These are phyloP conservation scores for Urocitellus parryii DNA, from an alignment of 2,113 vertebrate genomes.

Conservation along the genomic window DNA sequence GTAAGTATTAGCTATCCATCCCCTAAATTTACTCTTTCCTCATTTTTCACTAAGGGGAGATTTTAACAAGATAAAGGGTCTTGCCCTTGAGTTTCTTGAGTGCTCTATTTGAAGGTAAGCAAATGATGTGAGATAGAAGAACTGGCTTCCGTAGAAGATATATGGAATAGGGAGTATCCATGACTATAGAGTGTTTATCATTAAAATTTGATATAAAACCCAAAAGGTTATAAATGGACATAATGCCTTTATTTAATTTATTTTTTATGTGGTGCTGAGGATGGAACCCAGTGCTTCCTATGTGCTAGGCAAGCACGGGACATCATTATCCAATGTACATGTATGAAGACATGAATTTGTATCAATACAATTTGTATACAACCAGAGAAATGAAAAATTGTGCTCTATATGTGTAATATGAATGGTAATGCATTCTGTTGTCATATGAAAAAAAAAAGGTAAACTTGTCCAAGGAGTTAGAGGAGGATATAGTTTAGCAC, in stretches of 20 bases:
- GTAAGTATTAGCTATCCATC: not conserved
- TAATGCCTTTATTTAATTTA: too few relatives aligned
- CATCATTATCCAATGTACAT: too few relatives aligned
- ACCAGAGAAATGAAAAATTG: too few relatives aligned
- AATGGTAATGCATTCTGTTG: too few relatives aligned
- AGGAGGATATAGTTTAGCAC: not conserved
- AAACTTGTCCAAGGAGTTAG: not conserved
- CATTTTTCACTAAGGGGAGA: not conserved
- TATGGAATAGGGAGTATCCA: not conserved
- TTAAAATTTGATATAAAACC: conserved; percentile 5
- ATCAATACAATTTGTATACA: too few relatives aligned
- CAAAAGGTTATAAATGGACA: not conserved
- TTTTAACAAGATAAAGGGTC: not conserved
- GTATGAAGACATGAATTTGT: too few relatives aligned
- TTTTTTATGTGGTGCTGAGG: too few relatives aligned
- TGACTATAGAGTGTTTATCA: not conserved
- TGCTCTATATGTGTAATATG: too few relatives aligned
- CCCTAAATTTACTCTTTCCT: not conserved
- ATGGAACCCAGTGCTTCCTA: too few relatives aligned
- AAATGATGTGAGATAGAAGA: not conserved
- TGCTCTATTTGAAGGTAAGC: not conserved
- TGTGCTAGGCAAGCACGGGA: too few relatives aligned
- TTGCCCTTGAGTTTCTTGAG: not conserved
- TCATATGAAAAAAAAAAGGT: not conserved
- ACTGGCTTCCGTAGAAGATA: not conserved